These are phyloP conservation scores for Disparrhopalites patrizii DNA, from an alignment of 2,888 invertebrate species.

Conservation along the genomic window DNA sequence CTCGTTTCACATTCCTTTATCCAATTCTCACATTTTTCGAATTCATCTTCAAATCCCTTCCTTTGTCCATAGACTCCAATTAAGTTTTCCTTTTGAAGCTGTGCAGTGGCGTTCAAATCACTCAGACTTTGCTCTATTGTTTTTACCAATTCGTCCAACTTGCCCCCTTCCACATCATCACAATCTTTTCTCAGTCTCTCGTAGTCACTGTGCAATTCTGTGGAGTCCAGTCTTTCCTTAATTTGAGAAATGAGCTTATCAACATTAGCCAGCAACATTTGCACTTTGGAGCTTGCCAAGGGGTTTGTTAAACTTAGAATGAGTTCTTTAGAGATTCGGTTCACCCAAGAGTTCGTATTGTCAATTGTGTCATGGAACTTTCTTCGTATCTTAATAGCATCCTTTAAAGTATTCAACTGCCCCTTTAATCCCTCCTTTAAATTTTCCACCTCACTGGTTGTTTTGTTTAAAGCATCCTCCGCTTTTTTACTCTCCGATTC, in stretches of 20 bases:
- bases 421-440: slow-evolving; percentile 66
- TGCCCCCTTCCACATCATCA: slow-evolving; percentile 57
- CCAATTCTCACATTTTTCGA: slow-evolving; percentile 81
- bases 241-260: slow-evolving; percentile 26
- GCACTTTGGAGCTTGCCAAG: slow-evolving; percentile 73
- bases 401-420: slow-evolving; percentile 66
- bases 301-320: slow-evolving; percentile 58
- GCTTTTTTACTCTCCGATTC: slow-evolving; percentile 75
- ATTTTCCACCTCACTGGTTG: slow-evolving; percentile 71
- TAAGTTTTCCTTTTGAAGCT: slow-evolving; percentile 67
- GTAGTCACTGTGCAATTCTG: slow-evolving; percentile 16
- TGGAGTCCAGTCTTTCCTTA: slow-evolving; percentile 24
- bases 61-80: slow-evolving; percentile 71
- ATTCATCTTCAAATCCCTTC: slow-evolving; percentile 73
- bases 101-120: slow-evolving; percentile 14
- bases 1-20: slow-evolving; percentile 84
- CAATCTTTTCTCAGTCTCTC: slow-evolving; percentile 72
- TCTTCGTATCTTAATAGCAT: slow-evolving; percentile 64
- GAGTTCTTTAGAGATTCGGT: slow-evolving; percentile 69
- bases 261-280: slow-evolving; percentile 52
- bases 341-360: slow-evolving; percentile 75
- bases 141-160: slow-evolving; percentile 46
- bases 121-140: slow-evolving; percentile 21
- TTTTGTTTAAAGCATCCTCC: slow-evolving; percentile 66
- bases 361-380: slow-evolving; percentile 75